Evolutionary conservation across 2,113 vertebrate genomes (phyloP), one percentile per base, ranked within the genome.

Genomic region (Ceuthmochares aereus): DNA sequence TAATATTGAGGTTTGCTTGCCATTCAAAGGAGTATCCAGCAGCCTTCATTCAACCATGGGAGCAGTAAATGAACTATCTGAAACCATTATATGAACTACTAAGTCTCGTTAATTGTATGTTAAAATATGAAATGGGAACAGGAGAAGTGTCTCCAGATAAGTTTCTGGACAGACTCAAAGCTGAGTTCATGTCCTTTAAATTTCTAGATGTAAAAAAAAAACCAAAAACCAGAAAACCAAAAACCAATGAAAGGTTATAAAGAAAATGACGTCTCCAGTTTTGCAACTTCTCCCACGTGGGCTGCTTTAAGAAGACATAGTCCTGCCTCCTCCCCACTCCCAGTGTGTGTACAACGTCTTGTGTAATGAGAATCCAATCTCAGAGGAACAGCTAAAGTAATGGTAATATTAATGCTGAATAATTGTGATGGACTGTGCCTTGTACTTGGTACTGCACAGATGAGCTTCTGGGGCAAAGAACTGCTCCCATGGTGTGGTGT

Each of bases 101-200:
- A 43, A 63, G 63, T 92, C 36, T 63, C 30, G 29, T 73, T 93
- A 76, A 34, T 85, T 70, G 4, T 74, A 23, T 2, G 1, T 62
- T 90, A 77, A 69, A 84, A 56, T 80, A 58, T 32, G 18, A 92
- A 69, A 22, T 36, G 49, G 40, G 11, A 29, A 52, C 62, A 62
- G 27, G n/a, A 64, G 25, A 55, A 84, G 12, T 51, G 13, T 74
- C 23, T 67, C 52, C 19, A 64, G 22, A 4, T 83, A 9, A 77
- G 30, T 77, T 93, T 91, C 60, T 84, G 17, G 60, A n/a, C 69
- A 86, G 29, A 21, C 78, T 86, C 36, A 76, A 63, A 73, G 14
- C 21, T 62, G 29, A 66, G 12, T 58, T 67, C 51, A 17, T 51
- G 77, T 93, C 21, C 34, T 94, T 80, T 60, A 77, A 47, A 45